Evolutionary conservation across 1,140 invertebrate genomes (phyloP).

Genomic region (Sarcophaga bullata): DNA sequence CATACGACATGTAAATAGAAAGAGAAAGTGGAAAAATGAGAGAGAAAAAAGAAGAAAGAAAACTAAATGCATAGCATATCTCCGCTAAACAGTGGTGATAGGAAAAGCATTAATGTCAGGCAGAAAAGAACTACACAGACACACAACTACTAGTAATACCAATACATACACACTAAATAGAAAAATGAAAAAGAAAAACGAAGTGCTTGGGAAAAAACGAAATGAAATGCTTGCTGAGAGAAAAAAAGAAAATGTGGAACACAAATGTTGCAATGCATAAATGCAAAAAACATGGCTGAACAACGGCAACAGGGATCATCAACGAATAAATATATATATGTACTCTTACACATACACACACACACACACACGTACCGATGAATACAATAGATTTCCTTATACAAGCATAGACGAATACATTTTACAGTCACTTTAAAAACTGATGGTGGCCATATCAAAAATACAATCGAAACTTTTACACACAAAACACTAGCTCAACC

Average conservation of each 20-base stretch:
- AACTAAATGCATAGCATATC: background rate
- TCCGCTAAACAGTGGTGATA: conserved; percentile 27
- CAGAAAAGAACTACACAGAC: background rate
- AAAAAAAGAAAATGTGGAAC: conserved; percentile 21
- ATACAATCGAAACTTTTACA: background rate
- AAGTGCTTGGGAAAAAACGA: no score
- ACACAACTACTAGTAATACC: background rate
- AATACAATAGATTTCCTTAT: background rate
- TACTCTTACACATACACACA: background rate
- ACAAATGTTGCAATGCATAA: conserved; percentile 48
- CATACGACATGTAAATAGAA: background rate
- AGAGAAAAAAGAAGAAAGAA: background rate
- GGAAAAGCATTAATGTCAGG: conserved; percentile 35
- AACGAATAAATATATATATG: conserved; percentile 7
- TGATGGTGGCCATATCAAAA: no score
- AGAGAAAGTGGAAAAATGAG: no score
- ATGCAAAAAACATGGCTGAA: conserved; percentile 56
- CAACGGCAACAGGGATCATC: conserved; percentile 62
- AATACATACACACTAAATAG: background rate
- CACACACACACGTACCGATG: background rate
- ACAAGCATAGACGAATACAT: no score
- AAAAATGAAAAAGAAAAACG: background rate
- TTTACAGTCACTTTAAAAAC: no score
- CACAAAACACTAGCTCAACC: background rate
- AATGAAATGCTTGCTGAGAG: background rate